Evolutionary conservation across 2,113 vertebrate species (phyloP), one percentile per base, ranked within the genome.

Genomic region (Loxodonta africana): DNA sequence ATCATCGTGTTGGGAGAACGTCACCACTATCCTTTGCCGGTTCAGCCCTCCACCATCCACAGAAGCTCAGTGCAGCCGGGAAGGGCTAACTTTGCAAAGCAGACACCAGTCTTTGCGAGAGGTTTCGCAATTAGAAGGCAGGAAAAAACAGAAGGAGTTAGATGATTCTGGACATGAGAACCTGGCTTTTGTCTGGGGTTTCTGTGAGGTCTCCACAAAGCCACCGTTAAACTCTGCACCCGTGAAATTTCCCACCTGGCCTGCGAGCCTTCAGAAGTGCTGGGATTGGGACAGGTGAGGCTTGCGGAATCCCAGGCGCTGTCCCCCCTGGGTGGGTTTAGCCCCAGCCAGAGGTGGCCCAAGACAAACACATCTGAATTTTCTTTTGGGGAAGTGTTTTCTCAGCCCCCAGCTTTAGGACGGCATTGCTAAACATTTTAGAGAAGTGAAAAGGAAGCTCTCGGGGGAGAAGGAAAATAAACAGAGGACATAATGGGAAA

Each of bases 391-490:
- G 2, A 62, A 60, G 44, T 92, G 87, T 96, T 96, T 96, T 95
- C 86, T 96, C 83, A 88, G 86, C 37, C 83, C 81, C 20, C 15
- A 73, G 63, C 33, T 96, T 91, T 87, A 84, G 88, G 74, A 83
- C 12, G 77, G 60, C 73, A 57, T 60, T 81, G 65, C 83, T 90
- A 88, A 93, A 94, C 46, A 78, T 83, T 84, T 85, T 69, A 65
- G 73, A 77, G 91, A 73, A 46, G 53, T 48, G 81, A 62, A 92
- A 93, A 88, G 87, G 76, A 77, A 89, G 44, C 51, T 87, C 81
- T 95, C 67, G 25, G 41, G 83, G 80, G 67, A 88, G 81, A 92
- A 96, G 78, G 93, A 95, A 92, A 95, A 88, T 90, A 93, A 97
- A 88, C 91, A 83, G 88, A 94, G 87, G 83, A 14, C 65, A 51